Conservation (phyloP, 2,797 vertebrate genomes). For the Threskiornis aethiopicus region DNA sequence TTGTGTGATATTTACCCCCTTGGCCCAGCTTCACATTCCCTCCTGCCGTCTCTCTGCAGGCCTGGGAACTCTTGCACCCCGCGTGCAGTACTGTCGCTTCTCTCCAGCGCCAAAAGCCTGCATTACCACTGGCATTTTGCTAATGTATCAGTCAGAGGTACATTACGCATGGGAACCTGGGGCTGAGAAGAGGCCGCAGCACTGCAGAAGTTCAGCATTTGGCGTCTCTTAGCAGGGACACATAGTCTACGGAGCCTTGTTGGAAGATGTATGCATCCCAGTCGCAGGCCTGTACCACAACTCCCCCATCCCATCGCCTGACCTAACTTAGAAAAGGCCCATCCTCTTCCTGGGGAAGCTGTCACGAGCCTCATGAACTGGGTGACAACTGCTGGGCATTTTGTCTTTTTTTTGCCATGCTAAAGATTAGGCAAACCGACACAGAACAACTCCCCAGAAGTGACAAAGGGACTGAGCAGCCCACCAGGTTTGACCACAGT, state of each 20-base stretch:
- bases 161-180: rapidly evolving
- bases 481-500: background rate
- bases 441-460: background rate
- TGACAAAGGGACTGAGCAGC: background rate
- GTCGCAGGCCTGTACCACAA: background rate
- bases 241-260: rapidly evolving
- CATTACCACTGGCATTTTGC: background rate
- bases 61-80: background rate
- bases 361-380: background rate
- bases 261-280: background rate
- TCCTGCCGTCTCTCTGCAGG: background rate
- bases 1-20: background rate
- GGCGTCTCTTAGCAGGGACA: background rate
- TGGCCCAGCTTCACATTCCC: background rate
- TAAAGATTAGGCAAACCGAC: background rate
- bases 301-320: background rate
- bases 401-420: background rate
- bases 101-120: background rate
- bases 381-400: background rate
- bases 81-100: rapidly evolving
- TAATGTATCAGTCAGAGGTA: background rate
- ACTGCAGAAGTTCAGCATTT: background rate
- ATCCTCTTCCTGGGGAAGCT: background rate
- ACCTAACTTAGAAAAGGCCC: background rate
- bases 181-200: background rate